Percentiles rank a stretch among this genome's conserved stretches.
phyloP scores from a whole-genome alignment of 2,113 vertebrate species.

The Pelecanoides urinatrix region DNA sequence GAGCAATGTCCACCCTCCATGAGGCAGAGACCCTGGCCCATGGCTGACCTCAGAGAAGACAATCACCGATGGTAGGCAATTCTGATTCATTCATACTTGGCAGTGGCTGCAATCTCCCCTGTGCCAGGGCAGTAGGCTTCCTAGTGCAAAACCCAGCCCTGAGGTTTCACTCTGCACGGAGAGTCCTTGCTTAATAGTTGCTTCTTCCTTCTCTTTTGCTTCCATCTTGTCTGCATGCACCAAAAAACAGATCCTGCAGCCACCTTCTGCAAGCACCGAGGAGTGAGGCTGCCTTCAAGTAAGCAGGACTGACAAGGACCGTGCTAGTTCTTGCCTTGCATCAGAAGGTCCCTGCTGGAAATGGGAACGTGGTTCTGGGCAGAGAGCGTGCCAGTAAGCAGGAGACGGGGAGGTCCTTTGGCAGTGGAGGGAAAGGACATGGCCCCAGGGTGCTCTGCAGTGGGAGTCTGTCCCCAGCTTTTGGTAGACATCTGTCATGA shows the following conservation, averaged over 20 bases:
- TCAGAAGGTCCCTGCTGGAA: not conserved
- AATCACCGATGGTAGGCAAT: not conserved
- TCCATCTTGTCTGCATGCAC: not conserved
- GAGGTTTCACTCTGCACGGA: not conserved
- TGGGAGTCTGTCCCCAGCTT: not conserved
- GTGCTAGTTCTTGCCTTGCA: not conserved
- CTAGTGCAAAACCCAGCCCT: not conserved
- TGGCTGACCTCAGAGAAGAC: not conserved
- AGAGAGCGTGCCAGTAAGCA: not conserved
- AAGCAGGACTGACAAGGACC: not conserved
- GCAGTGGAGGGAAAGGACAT: not conserved
- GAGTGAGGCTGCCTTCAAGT: not conserved
- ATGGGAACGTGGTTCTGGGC: not conserved
- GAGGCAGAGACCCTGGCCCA: not conserved
- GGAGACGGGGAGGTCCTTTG: not conserved
- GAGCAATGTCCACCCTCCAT: not conserved
- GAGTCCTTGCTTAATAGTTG: not conserved
- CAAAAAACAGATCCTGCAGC: not conserved
- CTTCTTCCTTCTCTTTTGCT: not conserved
- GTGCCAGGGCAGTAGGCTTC: not conserved
- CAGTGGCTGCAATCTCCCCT: not conserved
- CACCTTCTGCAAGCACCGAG: not conserved
- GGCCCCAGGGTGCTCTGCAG: rapidly evolving
- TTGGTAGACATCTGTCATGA: not conserved
- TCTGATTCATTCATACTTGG: rapidly evolving